phyloP scores from a whole-genome alignment of 2,888 invertebrate genomes.

The Dasypolia templi region DNA sequence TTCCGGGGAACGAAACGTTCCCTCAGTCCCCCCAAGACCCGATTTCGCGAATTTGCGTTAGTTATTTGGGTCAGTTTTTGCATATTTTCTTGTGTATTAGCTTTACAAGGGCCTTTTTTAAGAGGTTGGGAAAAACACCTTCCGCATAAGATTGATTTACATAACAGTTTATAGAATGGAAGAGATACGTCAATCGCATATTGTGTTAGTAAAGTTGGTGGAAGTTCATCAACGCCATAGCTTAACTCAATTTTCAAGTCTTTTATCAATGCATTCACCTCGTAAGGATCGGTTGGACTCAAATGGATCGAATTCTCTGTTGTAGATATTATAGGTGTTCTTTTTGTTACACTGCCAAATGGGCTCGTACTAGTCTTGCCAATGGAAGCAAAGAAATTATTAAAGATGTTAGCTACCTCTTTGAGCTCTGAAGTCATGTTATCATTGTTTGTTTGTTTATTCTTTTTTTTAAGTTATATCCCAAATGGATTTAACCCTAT shows the following conservation, averaged over 20 bases:
- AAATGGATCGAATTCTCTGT: not conserved
- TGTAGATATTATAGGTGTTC: not conserved
- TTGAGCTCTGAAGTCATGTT: too few relatives aligned
- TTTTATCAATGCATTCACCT: not conserved
- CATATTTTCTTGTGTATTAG: not conserved
- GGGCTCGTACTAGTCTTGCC: too few relatives aligned
- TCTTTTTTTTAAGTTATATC: too few relatives aligned
- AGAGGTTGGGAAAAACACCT: not conserved
- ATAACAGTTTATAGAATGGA: not conserved
- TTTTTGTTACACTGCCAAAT: not conserved
- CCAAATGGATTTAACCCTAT: too few relatives aligned
- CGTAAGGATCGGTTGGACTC: not conserved
- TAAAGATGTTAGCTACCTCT: too few relatives aligned
- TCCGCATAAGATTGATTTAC: not conserved
- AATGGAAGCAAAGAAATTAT: too few relatives aligned
- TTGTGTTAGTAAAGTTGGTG: not conserved
- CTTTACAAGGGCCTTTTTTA: not conserved
- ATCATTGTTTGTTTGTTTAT: too few relatives aligned
- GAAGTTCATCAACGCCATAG: not conserved
- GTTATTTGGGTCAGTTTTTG: constrained; percentile 1
- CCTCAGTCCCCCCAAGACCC: too few relatives aligned
- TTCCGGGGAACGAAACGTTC: too few relatives aligned
- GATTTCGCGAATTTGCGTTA: too few relatives aligned
- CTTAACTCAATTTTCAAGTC: not conserved
- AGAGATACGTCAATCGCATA: not conserved